phyloP scores from a whole-genome alignment of 1,140 invertebrate species.

The Lordiphosa collinella region DNA sequence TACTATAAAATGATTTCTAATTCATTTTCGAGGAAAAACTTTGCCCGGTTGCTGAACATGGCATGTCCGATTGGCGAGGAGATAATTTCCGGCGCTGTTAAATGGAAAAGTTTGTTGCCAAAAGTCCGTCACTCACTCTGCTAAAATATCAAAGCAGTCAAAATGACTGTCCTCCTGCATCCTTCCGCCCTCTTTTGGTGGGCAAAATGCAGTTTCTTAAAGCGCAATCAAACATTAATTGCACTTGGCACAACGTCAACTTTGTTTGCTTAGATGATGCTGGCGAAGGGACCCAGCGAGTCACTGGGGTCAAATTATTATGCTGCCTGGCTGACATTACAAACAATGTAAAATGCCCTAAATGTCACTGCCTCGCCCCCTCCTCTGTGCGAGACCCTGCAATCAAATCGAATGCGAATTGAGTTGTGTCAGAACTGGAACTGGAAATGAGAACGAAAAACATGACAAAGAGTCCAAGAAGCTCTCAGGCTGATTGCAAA shows the following conservation, averaged over 20 bases:
- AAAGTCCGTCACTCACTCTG: constrained; percentile 30
- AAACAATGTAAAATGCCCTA: constrained; percentile 65
- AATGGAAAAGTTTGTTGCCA: constrained; percentile 43
- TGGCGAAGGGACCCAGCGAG: constrained; percentile 6
- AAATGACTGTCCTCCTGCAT: background rate
- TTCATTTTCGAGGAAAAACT: constrained; percentile 40
- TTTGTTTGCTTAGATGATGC: constrained; percentile 44
- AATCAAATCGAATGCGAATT: constrained; percentile 69
- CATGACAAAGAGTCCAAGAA: constrained; percentile 32
- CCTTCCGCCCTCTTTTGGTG: background rate
- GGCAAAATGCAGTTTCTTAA: constrained; percentile 41
- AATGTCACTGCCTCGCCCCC: constrained; percentile 42
- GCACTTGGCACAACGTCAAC: constrained; percentile 56
- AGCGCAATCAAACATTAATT: constrained; percentile 58
- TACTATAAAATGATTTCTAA: constrained; percentile 47
- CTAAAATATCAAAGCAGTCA: constrained; percentile 36
- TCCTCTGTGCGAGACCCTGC: constrained; percentile 10
- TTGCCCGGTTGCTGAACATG: constrained; percentile 23
- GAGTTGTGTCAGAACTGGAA: constrained; percentile 32
- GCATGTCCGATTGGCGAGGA: constrained; percentile 40
- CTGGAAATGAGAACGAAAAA: constrained; percentile 49
- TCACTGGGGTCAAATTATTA: constrained; percentile 48
- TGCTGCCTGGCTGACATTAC: constrained; percentile 40
- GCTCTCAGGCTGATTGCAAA: constrained; percentile 61
- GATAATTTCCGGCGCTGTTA: constrained; percentile 45